phyloP scores from a whole-genome alignment of 2,797 vertebrate genomes.

The Lepus oiostolus region DNA sequence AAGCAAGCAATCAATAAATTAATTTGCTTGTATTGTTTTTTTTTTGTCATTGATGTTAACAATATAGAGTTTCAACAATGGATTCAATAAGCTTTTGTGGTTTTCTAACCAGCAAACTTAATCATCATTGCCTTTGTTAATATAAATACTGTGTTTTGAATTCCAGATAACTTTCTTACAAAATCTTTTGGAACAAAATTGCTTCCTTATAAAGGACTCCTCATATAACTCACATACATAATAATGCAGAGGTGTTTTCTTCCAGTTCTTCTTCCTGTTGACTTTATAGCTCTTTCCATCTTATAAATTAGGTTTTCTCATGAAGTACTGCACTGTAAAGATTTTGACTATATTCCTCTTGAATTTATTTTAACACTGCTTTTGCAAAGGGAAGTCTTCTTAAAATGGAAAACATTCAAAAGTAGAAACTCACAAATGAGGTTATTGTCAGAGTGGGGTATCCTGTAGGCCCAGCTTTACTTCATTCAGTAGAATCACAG shows the following conservation, averaged over 20 bases:
- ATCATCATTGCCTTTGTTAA: background rate
- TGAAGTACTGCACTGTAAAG: conserved; percentile 9
- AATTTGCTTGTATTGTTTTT: background rate
- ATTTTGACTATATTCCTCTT: conserved; percentile 16
- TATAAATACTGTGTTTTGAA: background rate
- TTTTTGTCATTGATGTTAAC: background rate
- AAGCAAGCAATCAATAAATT: background rate
- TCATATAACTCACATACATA: background rate
- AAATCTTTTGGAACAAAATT: background rate
- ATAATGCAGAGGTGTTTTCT: background rate
- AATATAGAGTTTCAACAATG: background rate
- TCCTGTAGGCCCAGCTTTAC: background rate
- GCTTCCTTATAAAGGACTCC: conserved; percentile 20
- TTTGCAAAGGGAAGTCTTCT: conserved; percentile 55
- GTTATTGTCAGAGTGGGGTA: background rate
- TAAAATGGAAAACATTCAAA: conserved; percentile 5
- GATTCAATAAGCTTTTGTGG: background rate
- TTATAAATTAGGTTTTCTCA: conserved; percentile 33
- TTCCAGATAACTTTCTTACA: background rate
- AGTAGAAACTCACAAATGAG: background rate
- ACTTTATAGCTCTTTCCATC: background rate
- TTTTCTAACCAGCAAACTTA: conserved; percentile 36
- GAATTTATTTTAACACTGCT: conserved; percentile 57
- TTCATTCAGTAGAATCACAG: background rate
- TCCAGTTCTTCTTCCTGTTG: background rate